Evolutionary conservation across 2,797 vertebrate genomes (phyloP).

Genomic region (Rhinogobio ventralis): DNA sequence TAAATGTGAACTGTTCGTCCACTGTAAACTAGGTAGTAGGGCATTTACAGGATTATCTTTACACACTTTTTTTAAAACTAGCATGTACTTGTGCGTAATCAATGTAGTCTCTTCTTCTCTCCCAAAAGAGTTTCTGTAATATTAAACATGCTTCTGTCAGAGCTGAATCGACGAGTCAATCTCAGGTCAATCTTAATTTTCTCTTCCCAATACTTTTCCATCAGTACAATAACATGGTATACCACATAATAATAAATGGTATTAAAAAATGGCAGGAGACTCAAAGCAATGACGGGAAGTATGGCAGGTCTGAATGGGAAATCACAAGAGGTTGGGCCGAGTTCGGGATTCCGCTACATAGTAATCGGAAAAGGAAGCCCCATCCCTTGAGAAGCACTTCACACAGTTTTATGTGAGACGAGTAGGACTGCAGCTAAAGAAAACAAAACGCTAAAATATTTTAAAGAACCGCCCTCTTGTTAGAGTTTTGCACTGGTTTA

Average conservation of each 20-base stretch:
- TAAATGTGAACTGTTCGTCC: constrained; percentile 48
- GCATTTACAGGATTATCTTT: constrained; percentile 53
- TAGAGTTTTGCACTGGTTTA: constrained; percentile 72
- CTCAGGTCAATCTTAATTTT: constrained; percentile 59
- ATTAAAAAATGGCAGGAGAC: constrained; percentile 66
- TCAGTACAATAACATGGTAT: constrained; percentile 66
- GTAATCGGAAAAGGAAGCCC: constrained; percentile 61
- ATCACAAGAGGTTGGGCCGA: constrained; percentile 62
- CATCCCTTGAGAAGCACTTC: constrained; percentile 67
- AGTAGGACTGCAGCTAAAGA: constrained; percentile 68
- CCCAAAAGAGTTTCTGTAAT: constrained; percentile 24
- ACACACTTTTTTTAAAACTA: constrained; percentile 34
- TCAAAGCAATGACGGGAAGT: constrained; percentile 67
- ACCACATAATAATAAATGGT: constrained; percentile 65
- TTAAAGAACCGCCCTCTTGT: constrained; percentile 69
- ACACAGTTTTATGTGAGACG: constrained; percentile 66
- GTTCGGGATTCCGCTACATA: constrained; percentile 66
- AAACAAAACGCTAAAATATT: constrained; percentile 69
- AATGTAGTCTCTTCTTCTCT: neutral
- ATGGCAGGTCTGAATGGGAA: constrained; percentile 63
- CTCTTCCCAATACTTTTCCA: constrained; percentile 60
- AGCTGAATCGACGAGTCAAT: constrained; percentile 37
- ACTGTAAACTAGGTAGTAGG: constrained; percentile 61
- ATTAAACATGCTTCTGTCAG: constrained; percentile 4
- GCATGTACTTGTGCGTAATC: constrained; percentile 46